Percentiles rank a stretch among this genome's conserved stretches.
These are phyloP conservation scores for Condylostylus longicornis DNA, from an alignment of 1,140 invertebrate genomes.

Conservation along the genomic window DNA sequence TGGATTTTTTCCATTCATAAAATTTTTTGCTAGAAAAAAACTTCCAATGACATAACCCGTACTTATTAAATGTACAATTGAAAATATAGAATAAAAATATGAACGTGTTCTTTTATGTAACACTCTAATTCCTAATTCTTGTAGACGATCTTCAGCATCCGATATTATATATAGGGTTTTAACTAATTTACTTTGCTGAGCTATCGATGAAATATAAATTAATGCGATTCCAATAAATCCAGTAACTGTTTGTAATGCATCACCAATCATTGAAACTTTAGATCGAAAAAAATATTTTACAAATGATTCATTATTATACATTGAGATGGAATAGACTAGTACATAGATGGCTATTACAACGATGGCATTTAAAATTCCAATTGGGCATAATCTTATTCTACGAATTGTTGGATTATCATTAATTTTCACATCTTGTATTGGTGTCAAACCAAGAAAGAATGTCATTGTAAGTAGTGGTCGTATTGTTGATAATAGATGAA, in stretches of 20 bases:
- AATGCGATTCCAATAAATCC: conserved; percentile 27
- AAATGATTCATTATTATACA: conserved; percentile 22
- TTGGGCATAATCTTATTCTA: conserved; percentile 19
- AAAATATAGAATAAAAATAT: too few species aligned
- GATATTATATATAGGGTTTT: conserved; percentile 18
- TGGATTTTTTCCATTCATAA: too few species aligned
- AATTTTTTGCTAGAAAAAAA: too few species aligned
- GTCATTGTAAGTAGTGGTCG: conserved; percentile 21
- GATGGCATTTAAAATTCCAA: conserved; percentile 20
- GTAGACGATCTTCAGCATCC: too few species aligned
- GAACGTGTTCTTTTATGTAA: too few species aligned
- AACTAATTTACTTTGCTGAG: conserved; percentile 17
- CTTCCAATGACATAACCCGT: too few species aligned
- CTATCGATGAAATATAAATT: conserved; percentile 22
- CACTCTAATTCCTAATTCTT: too few species aligned
- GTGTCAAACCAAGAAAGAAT: conserved; percentile 19
- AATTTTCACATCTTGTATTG: conserved; percentile 10
- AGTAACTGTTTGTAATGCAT: conserved; percentile 25
- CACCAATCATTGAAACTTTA: conserved; percentile 22
- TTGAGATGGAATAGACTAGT: conserved; percentile 18
- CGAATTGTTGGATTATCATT: conserved; percentile 10
- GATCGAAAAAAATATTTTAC: conserved; percentile 28
- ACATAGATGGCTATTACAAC: conserved; percentile 16
- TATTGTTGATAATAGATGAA: too few species aligned
- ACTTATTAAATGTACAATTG: too few species aligned